Evolutionary conservation across 2,888 invertebrate species (phyloP).

Genomic region (Micoletzkya japonica): DNA sequence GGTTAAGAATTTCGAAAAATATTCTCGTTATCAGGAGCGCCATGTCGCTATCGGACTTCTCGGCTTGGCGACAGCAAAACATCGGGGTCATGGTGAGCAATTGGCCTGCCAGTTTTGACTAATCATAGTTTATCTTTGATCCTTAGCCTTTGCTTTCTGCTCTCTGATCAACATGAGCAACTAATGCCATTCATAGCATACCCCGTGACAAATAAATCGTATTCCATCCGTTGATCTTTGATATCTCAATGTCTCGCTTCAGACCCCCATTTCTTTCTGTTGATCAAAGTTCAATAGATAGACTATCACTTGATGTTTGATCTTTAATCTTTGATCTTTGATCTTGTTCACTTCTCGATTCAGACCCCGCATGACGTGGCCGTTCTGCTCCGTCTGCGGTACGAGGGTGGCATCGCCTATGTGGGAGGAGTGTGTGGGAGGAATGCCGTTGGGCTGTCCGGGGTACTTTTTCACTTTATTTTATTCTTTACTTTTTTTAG

Average conservation of each 20-base stretch:
- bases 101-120: not conserved
- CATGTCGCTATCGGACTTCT: constrained; percentile 43
- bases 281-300: not conserved
- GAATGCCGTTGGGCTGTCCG: constrained; percentile 40
- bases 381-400: constrained; percentile 40
- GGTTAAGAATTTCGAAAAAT: no score
- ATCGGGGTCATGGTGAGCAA: constrained; percentile 10
- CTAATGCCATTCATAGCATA: not conserved
- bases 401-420: constrained; percentile 49
- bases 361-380: constrained; percentile 41
- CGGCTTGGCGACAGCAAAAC: constrained; percentile 36
- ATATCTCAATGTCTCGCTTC: not conserved
- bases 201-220: not conserved
- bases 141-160: no score
- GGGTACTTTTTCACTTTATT: constrained; percentile 31
- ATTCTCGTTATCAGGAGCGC: constrained; percentile 28
- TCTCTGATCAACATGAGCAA: no score
- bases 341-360: no score
- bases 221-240: not conserved
- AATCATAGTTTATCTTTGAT: not conserved
- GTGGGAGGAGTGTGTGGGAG: constrained; percentile 42
- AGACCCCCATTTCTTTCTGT: not conserved
- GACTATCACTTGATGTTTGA: not conserved
- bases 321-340: no score
- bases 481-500: not conserved